phyloP scores from a whole-genome alignment of 1,140 invertebrate species.

The Theocolax elegans region DNA sequence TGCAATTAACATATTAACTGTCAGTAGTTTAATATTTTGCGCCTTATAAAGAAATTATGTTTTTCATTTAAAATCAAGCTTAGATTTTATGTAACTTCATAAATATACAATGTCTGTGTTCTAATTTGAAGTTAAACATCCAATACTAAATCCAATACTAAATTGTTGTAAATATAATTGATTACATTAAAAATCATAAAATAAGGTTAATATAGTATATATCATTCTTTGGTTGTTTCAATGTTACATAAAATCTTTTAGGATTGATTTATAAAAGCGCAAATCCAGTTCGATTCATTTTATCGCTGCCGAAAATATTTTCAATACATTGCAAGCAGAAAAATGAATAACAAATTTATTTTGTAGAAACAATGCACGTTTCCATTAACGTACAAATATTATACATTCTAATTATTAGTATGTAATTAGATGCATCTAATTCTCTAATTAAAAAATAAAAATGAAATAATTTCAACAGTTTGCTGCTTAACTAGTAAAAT shows the following conservation, averaged over 20 bases:
- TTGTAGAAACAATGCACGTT: conserved; percentile 14
- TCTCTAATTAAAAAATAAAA: conserved; percentile 26
- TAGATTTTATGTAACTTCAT: conserved; percentile 33
- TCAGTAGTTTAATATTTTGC: conserved; percentile 24
- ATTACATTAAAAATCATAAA: conserved; percentile 35
- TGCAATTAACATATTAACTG: conserved; percentile 19
- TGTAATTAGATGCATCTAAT: conserved; percentile 17
- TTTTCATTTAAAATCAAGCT: conserved; percentile 17
- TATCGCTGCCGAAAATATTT: conserved; percentile 9
- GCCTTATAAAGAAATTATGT: conserved; percentile 23
- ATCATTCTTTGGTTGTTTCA: conserved; percentile 48
- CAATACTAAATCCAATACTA: too few species aligned
- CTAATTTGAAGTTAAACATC: too few species aligned
- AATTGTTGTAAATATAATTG: conserved; percentile 38
- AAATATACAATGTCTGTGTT: conserved; percentile 1
- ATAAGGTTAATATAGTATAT: conserved; percentile 26
- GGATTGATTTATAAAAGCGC: conserved; percentile 30
- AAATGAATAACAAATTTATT: conserved; percentile 13
- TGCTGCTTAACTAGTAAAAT: conserved; percentile 37
- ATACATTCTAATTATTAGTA: conserved; percentile 9
- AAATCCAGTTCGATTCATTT: conserved; percentile 39
- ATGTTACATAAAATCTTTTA: conserved; percentile 50
- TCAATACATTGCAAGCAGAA: not conserved
- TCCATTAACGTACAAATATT: not conserved
- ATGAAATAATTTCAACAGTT: conserved; percentile 36